These are phyloP conservation scores for Archaeoteleia sp. DNA, from an alignment of 2,888 invertebrate species.

Conservation along the genomic window DNA sequence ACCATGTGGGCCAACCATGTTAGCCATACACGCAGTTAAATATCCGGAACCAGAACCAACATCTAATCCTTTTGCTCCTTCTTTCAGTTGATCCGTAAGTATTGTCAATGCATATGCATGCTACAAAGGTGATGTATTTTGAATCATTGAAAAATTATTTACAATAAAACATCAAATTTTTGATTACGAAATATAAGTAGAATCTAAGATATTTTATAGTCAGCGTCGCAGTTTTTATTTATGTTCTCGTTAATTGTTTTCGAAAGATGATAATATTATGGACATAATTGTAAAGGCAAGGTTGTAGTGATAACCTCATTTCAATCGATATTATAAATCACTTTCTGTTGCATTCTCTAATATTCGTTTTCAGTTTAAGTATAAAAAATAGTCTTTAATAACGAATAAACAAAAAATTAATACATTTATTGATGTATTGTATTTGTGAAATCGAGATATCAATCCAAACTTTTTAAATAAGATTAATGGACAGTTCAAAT, in stretches of 20 bases:
- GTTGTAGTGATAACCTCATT: conserved; percentile 58
- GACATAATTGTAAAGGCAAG: conserved; percentile 53
- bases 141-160: not conserved
- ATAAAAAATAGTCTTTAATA: not conserved
- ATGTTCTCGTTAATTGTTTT: conserved; percentile 19
- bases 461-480: not conserved
- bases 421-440: not conserved
- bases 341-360: conserved; percentile 1
- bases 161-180: not conserved
- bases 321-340: conserved; percentile 28
- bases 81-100: conserved; percentile 83
- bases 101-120: conserved; percentile 94
- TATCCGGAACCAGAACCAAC: conserved; percentile 79
- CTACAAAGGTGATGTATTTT: conserved; percentile 74
- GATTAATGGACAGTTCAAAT: not conserved
- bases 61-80: conserved; percentile 77
- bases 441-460: too few relatives aligned
- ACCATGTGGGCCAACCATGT: conserved; percentile 77
- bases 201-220: not conserved
- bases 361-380: not conserved
- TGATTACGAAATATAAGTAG: not conserved
- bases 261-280: conserved; percentile 20
- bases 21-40: conserved; percentile 78
- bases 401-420: not conserved
- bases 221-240: not conserved